A percentile compares a stretch with the other conserved stretches of the same genome.
These are phyloP conservation scores for Mystacornis crossleyi DNA, from an alignment of 2,113 vertebrate species.

Conservation along the genomic window DNA sequence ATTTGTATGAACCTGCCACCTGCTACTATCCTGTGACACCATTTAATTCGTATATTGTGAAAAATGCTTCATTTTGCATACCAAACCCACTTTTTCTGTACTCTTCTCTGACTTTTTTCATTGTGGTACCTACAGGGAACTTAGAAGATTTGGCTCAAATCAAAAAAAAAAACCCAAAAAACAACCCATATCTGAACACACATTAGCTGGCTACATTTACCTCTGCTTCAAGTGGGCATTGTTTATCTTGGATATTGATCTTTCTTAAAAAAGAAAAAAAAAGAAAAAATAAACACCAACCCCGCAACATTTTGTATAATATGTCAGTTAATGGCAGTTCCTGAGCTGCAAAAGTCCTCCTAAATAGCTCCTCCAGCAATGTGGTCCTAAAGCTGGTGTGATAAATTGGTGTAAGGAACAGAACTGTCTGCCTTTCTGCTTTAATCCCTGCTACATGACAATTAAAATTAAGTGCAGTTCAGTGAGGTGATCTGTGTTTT, in stretches of 20 bases:
- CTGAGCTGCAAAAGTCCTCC: neutral
- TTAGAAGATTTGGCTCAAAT: neutral
- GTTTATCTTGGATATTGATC: neutral
- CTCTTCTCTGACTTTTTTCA: neutral
- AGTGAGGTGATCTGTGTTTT: neutral
- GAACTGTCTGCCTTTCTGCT: neutral
- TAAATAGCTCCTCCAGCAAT: neutral
- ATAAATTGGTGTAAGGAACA: neutral
- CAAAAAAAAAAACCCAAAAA: neutral
- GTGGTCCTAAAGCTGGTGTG: neutral
- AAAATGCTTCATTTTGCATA: neutral
- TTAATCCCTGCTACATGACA: neutral
- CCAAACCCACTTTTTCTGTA: neutral
- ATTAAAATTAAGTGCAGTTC: neutral
- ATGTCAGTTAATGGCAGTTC: neutral
- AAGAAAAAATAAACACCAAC: no score
- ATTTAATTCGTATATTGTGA: neutral
- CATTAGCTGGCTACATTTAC: neutral
- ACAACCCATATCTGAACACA: neutral
- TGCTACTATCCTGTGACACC: neutral
- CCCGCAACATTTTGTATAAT: neutral
- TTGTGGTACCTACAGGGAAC: neutral
- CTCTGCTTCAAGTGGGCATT: neutral
- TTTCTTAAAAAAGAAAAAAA: neutral
- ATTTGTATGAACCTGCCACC: neutral